Base-by-base conservation (phyloP, 2,888 invertebrate species). In the Drepanosiphum platanoidis region DNA sequence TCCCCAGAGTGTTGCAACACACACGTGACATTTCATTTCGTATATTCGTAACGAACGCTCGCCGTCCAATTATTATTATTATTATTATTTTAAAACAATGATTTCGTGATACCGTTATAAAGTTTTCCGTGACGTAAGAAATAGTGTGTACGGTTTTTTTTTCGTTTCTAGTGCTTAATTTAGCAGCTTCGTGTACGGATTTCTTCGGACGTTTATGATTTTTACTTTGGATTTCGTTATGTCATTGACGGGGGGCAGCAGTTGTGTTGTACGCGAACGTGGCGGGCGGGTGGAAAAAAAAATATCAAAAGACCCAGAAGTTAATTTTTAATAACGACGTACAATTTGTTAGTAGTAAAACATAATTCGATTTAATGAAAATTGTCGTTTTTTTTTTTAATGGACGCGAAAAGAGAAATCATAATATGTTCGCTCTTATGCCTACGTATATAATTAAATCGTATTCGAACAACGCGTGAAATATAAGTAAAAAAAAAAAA, bases 321-420 rank as follows among this genome's bases (percentile, higher is more conserved):
- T 32, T 66, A 32, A 42, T 42, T 32, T 64, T 46, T 46, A 42
- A 32, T 8, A 22, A 78, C n/a, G 42, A 66, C 32, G 22, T 52
- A 39, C 52, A 46, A 46, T 18, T 68, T 68, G n/a, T 34, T n/a
- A n/a, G 27, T 34, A 52, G 13, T 52, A 27, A 80, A 70, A 27
- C 5, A n/a, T n/a, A 68, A 80, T 70, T 80, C n/a, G 34, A 34
- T 36, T 15, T 80, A 80, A 70, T 5, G 18, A 70, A 68, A 80
- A 70, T 70, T 52, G 2, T 2, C 2, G 34, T 70, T 68, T 68
- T n/a, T n/a, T n/a, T n/a, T n/a, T n/a, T 18, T 18, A 46, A 34
- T 30, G 34, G 66, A n/a, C 11, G 42, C 42, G 42, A 78, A 42
- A 78, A 79, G 66, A 66, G 78, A 66, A 79, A 79, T 79, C 78